These are phyloP conservation scores for Solen grandis DNA, from an alignment of 1,140 invertebrate species.

Conservation along the genomic window DNA sequence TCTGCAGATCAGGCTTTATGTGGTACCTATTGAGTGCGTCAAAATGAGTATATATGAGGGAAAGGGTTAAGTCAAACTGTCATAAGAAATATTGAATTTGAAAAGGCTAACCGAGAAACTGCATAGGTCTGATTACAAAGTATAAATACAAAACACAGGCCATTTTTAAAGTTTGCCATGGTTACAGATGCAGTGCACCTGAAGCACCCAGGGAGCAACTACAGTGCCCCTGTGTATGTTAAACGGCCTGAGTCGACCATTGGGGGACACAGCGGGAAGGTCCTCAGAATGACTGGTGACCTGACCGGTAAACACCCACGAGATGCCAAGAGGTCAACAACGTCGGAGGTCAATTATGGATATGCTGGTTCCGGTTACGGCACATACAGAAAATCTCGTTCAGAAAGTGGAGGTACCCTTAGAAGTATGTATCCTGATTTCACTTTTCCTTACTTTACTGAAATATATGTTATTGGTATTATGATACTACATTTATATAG, in stretches of 20 bases:
- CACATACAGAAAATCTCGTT: slow-evolving; percentile 60
- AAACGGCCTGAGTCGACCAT: slow-evolving; percentile 63
- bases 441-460: no score
- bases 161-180: no score
- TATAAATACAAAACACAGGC: no score
- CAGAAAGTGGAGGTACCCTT: slow-evolving; percentile 72
- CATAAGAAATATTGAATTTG: no score
- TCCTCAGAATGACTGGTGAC: slow-evolving; percentile 73
- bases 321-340: slow-evolving; percentile 55
- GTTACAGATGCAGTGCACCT: slow-evolving; percentile 57
- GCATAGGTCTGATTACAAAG: no score
- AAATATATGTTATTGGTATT: no score
- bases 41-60: no score
- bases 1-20: no score
- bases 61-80: no score
- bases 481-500: no score
- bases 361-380: slow-evolving; percentile 58
- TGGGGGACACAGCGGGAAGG: slow-evolving; percentile 60
- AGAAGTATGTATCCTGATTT: slow-evolving; percentile 76
- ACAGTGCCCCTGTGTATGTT: slow-evolving; percentile 71
- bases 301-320: slow-evolving; percentile 71
- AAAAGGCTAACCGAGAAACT: no score
- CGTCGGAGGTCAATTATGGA: slow-evolving; percentile 70
- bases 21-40: no score
- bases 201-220: slow-evolving; percentile 64